Conservation (phyloP, 2,113 vertebrate genomes). For the Gambusia affinis region DNA sequence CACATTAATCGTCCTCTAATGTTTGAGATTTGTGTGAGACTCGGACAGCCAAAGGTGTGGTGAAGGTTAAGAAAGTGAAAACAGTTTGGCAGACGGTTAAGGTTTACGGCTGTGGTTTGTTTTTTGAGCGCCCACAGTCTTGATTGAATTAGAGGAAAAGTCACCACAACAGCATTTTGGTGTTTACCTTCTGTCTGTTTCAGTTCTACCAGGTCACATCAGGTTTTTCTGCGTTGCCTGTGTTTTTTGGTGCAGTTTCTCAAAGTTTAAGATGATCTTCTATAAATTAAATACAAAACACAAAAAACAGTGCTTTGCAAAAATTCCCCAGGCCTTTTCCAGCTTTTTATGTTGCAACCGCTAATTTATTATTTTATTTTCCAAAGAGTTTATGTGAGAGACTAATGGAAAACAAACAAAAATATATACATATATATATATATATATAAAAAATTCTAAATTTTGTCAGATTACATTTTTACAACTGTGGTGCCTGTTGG, state of each 20-base stretch:
- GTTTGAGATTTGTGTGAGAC: conserved; percentile 36
- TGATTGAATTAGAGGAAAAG: conserved; percentile 34
- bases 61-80: conserved; percentile 36
- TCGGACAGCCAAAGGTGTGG: conserved; percentile 39
- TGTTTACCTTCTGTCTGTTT: conserved; percentile 42
- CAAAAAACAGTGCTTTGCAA: background rate
- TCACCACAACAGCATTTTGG: conserved; percentile 26
- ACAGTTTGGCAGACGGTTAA: conserved; percentile 23
- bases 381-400: background rate
- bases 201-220: conserved; percentile 8
- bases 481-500: too few species aligned
- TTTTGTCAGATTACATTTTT: too few species aligned
- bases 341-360: background rate
- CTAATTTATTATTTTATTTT: background rate
- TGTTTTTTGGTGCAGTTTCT: conserved; percentile 9
- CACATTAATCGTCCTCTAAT: conserved; percentile 35
- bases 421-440: too few species aligned
- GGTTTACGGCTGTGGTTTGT: conserved; percentile 39
- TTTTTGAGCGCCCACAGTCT: conserved; percentile 33
- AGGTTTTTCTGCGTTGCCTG: background rate
- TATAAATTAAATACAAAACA: background rate
- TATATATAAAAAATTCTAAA: too few species aligned
- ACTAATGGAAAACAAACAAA: too few species aligned
- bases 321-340: background rate
- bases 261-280: conserved; percentile 14